Evolutionary conservation across 2,113 vertebrate genomes (phyloP), one percentile per base, ranked within the genome.

Genomic region (Siniperca chuatsi): DNA sequence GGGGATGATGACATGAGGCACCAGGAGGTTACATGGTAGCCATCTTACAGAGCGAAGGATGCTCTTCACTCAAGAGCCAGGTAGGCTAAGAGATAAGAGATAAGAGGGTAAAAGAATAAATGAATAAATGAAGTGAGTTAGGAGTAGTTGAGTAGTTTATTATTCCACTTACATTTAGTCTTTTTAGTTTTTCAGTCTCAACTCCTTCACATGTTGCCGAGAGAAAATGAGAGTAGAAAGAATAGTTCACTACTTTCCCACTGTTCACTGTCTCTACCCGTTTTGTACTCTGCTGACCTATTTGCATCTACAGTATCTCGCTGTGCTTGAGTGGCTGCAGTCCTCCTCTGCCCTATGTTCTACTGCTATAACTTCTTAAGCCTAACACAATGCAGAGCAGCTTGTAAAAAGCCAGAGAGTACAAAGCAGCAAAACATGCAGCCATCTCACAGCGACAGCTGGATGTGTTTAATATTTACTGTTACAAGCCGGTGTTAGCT

Each of bases 401-500:
- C 75, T 83, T 42, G 81, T 73, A 84, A 86, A 88, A 83, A 88
- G 77, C 72, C 74, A 79, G 50, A 84, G 62, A 75, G 44, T 58
- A 58, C 21, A n/a, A 65, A 68, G 82, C 58, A 2, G 71, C 61
- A 69, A 58, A 81, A 79, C 65, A 87, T 42, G 81, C 52, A 10
- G 81, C 83, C 81, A 61, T 89, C 84, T 54, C 66, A 46, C 75
- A 35, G 74, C 52, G 54, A 86, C 92, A 92, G 92, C 93, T 93
- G 90, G 79, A 90, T 90, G 86, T 84, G 89, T 90, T 92, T 89
- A 92, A 89, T 77, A 86, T 90, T 87, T 91, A 86, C 90, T 86
- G 82, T 64, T 78, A 58, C 71, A 78, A 86, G 78, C 78, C 75
- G 18, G 55, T 50, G 80, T 73, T 73, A 62, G 75, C 73, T 15